Conservation (phyloP, 2,888 invertebrate genomes). For the Siphlonurus alternatus region DNA sequence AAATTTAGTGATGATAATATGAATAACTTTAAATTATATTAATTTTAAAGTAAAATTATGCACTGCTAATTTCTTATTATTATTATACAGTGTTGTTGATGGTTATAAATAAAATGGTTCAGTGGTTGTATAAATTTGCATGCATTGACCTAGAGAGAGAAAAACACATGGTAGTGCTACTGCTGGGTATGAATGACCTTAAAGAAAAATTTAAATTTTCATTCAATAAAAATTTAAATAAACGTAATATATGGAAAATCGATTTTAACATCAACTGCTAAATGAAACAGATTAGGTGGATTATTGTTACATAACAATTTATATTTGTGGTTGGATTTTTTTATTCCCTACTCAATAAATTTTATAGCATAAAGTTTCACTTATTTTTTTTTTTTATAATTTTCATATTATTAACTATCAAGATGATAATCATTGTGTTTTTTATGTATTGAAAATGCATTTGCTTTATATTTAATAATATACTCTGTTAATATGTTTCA, state of each 20-base stretch:
- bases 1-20: neutral
- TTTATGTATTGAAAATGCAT: too few species aligned
- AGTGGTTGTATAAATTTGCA: slow-evolving; percentile 1
- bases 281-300: too few species aligned
- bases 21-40: neutral
- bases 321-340: too few species aligned
- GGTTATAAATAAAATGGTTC: neutral
- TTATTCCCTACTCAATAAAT: too few species aligned
- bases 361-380: too few species aligned
- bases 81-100: neutral
- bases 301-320: too few species aligned
- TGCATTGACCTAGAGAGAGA: neutral
- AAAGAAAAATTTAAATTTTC: neutral
- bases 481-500: too few species aligned
- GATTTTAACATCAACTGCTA: too few species aligned
- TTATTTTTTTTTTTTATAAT: too few species aligned
- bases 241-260: neutral
- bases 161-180: slow-evolving; percentile 3
- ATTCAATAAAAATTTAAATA: neutral
- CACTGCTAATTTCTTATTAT: neutral
- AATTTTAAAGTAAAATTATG: neutral
- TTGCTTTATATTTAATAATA: too few species aligned
- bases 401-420: too few species aligned
- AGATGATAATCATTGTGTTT: too few species aligned
- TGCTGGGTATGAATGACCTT: neutral